Evolutionary conservation across 2,113 vertebrate species (phyloP), one percentile per base, ranked within the genome.

Genomic region (Ifrita kowaldi): DNA sequence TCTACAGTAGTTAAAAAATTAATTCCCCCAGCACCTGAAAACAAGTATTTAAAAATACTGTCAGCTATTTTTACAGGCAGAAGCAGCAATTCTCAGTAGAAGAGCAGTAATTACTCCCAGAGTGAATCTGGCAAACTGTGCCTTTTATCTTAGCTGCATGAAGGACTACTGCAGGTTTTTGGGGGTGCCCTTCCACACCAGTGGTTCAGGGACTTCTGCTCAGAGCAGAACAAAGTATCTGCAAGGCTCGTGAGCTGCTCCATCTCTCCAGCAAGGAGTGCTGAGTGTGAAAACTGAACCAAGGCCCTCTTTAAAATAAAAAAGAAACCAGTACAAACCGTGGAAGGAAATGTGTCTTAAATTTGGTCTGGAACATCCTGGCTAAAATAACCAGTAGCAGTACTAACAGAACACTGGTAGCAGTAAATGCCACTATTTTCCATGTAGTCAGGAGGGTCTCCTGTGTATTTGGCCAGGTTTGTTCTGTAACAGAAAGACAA

Each of bases 361-460:
- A 98, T 97, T 98, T 98, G 88, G 98, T 98, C 97, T 98, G 98
- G 96, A 98, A 98, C 97, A 98, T 98, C 93, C 98, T 98, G 95
- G 98, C 98, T 87, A 98, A 97, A 95, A 99, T 98, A 93, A 99
- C 98, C 15, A 99, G 94, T 20, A 99, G 97, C 79, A 99, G 95
- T 65, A 98, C 98, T 60, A 99, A 97, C 85, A 99, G 97, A 79
- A 99, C 98, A 1, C 98, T 98, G 96, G 98, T 98, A 12, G 99
- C 98, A 5, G 99, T 99, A 96, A 98, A 98, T 0, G 98, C 98
- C 94, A 99, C 98, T 59, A 99, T 98, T 95, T 98, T 99, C 99
- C 99, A 99, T 5, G 98, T 98, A 20, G 98, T 98, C 93, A 99
- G 97, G 71, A 99, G 98, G 60, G 98, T 98, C 87, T 98, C 98